phyloP scores from a whole-genome alignment of 2,888 invertebrate genomes.

The Caenorhabditis sinica region DNA sequence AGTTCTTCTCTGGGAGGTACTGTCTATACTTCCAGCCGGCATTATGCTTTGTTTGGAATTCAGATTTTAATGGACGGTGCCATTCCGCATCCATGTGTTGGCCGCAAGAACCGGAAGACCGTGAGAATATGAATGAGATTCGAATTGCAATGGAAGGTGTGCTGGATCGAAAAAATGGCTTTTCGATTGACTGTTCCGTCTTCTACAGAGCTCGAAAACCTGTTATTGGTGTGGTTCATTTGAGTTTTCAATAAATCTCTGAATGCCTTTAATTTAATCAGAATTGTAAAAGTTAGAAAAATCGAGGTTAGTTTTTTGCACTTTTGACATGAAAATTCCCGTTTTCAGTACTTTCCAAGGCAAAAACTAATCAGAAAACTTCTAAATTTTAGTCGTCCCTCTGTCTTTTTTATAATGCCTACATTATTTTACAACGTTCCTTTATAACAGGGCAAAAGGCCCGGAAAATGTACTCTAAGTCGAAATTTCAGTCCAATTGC shows the following conservation, averaged over 20 bases:
- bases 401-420: too few relatives aligned
- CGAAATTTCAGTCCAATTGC: too few relatives aligned
- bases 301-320: too few relatives aligned
- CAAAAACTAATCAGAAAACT: too few relatives aligned
- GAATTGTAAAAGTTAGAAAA: too few relatives aligned
- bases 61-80: conserved; percentile 70
- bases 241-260: not conserved
- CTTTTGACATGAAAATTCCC: too few relatives aligned
- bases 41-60: not conserved
- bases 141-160: conserved; percentile 56
- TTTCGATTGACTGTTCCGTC: conserved; percentile 33
- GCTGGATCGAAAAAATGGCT: conserved; percentile 47
- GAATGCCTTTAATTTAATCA: too few relatives aligned
- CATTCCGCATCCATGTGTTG: conserved; percentile 73
- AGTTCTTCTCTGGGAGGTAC: conserved; percentile 75
- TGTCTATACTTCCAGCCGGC: not conserved
- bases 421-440: too few relatives aligned
- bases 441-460: too few relatives aligned
- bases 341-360: too few relatives aligned
- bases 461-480: too few relatives aligned
- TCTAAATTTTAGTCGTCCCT: too few relatives aligned
- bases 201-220: conserved; percentile 22
- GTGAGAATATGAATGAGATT: conserved; percentile 65
- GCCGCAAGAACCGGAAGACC: conserved; percentile 58
- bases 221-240: not conserved